A percentile compares a stretch with the other conserved stretches of the same genome.
These are phyloP conservation scores for Ophioderma brevispina DNA, from an alignment of 35 echinoderm and acorn worm species.

Conservation along the genomic window DNA sequence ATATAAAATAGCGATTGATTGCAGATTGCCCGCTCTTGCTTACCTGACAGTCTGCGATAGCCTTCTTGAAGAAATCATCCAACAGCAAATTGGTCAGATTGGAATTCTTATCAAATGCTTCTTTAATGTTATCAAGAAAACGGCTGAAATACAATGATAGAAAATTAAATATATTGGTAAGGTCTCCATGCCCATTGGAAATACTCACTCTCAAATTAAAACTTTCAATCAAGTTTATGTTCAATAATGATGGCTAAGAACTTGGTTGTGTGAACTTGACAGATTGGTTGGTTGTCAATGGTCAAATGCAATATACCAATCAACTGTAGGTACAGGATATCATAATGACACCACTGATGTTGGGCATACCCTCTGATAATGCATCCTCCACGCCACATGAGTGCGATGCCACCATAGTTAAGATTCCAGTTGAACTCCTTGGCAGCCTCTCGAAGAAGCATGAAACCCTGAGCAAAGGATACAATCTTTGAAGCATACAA, in stretches of 20 bases:
- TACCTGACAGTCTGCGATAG: constrained; percentile 85
- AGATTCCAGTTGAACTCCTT: constrained; percentile 85
- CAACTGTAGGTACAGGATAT: no score
- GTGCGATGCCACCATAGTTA: constrained; percentile 97
- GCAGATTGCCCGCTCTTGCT: no score
- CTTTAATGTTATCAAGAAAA: constrained; percentile 99
- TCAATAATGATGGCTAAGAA: no score
- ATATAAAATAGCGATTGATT: no score
- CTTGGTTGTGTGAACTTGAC: no score
- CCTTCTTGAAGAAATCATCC: constrained; percentile 95
- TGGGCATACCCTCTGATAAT: constrained; percentile 84
- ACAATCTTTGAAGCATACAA: constrained; percentile 99
- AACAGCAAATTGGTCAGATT: constrained; percentile 79
- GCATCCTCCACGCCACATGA: constrained; percentile 99
- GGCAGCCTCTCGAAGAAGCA: constrained; percentile 94
- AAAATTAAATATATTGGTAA: constrained; percentile 19
- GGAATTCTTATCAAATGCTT: constrained; percentile 96
- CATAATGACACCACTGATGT: no score
- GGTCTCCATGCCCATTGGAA: no score
- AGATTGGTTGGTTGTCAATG: no score
- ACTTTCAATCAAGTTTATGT: no score
- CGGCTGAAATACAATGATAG: constrained; percentile 46
- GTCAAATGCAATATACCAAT: no score
- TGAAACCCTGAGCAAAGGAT: constrained; percentile 98
- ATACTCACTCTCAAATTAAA: no score